Evolutionary conservation across 2,113 vertebrate species (phyloP), one percentile per base, ranked within the genome.

Genomic region (Platycercus adscitus): DNA sequence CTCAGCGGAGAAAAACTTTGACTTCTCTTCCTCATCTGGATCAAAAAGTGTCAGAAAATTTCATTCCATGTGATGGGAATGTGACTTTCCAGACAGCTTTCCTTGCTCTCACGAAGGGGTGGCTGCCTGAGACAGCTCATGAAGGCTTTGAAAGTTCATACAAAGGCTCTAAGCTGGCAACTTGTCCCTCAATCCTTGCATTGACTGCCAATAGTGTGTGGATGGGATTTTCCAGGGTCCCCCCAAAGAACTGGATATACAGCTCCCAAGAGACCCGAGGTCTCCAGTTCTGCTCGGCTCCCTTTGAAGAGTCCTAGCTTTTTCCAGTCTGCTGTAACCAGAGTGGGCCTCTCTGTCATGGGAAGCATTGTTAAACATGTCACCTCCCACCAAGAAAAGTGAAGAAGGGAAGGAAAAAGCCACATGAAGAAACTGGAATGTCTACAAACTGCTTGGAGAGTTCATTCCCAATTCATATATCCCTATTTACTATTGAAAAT

Each of bases 371-470:
- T 95, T 95, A 75, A 75, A 68, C 0, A 29, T 37, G 71, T 88
- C 88, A 88, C 90, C 95, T 97, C 96, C 94, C 86, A 96, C 94
- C 46, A 96, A 91, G 93, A 96, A 65, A 60, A 88, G 83, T 0
- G 0, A 95, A 78, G 86, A 81, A 71, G 31, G 3, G 11, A 10
- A 5, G 11, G 6, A 0, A 2, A 47, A 93, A 95, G 60, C 77
- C 91, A 81, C 92, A 91, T 53, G 77, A 92, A 95, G 70, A 96
- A 92, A 91, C 47, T 91, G 90, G 80, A 93, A 95, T 53, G 81
- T 53, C 96, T 93, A 69, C 80, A 89, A 9, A 35, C 86, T 72
- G 69, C n/a, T 93, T 8, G 8, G 55, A 93, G 79, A 88, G 56
- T 46, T 93, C 11, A 2, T 61, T 89, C 73, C 61, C 63, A 39